Percentiles rank a stretch among this genome's conserved stretches.
Conservation (phyloP, 1,140 invertebrate species). For the Odontomachus brunneus region DNA sequence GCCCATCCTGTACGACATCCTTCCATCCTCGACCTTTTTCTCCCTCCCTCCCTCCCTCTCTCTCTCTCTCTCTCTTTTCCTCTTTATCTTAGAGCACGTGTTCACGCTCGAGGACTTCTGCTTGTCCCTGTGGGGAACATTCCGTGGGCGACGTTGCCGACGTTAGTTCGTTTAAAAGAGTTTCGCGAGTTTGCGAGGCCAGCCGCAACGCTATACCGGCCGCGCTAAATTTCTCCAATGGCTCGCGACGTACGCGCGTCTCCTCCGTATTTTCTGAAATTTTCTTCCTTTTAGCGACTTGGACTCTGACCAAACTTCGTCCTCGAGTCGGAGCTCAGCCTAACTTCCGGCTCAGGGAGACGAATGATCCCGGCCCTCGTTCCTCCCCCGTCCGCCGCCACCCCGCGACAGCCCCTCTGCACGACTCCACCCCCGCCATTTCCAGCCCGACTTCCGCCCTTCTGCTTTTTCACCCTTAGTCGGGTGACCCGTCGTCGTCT, state of each 20-base stretch:
- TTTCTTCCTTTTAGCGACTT: slow-evolving; percentile 81
- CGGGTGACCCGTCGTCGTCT: slow-evolving; percentile 56
- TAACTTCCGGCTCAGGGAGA: slow-evolving; percentile 79
- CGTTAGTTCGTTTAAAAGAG: slow-evolving; percentile 73
- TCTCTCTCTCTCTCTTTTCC: slow-evolving; percentile 4
- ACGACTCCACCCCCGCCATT: slow-evolving; percentile 46
- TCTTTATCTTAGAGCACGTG: not conserved
- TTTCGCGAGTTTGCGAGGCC: slow-evolving; percentile 63
- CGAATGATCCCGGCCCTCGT: slow-evolving; percentile 74
- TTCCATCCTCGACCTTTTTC: slow-evolving; percentile 35
- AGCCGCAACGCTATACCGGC: slow-evolving; percentile 48
- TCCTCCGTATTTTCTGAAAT: slow-evolving; percentile 76
- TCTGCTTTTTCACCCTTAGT: slow-evolving; percentile 75
- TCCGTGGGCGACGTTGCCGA: slow-evolving; percentile 41
- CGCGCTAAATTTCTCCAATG: slow-evolving; percentile 74
- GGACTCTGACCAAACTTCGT: slow-evolving; percentile 79
- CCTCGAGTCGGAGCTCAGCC: slow-evolving; percentile 67
- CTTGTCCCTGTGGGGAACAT: slow-evolving; percentile 44
- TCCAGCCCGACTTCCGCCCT: slow-evolving; percentile 67
- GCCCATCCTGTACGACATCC: slow-evolving; percentile 39
- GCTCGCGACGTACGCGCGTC: slow-evolving; percentile 51
- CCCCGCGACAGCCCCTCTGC: slow-evolving; percentile 11
- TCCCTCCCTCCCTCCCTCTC: slow-evolving; percentile 20
- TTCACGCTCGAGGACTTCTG: slow-evolving; percentile 35
- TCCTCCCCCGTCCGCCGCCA: slow-evolving; percentile 40